Evolutionary conservation across 1,140 invertebrate species (phyloP).

Genomic region (Charaxes varanes): DNA sequence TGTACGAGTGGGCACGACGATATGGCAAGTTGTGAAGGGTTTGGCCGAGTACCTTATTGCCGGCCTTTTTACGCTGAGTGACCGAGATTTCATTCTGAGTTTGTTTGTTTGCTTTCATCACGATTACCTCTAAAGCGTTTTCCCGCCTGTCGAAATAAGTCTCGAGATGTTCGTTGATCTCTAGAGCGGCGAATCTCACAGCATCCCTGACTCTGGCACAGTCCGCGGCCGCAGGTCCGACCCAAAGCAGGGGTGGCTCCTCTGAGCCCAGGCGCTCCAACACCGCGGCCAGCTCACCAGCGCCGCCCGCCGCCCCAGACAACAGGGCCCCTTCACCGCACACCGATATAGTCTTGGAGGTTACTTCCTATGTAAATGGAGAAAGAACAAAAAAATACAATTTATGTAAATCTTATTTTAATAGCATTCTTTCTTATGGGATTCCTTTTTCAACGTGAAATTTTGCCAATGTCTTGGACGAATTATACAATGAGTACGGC

Average conservation of each 20-base stretch:
- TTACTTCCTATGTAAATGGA: conserved; percentile 51
- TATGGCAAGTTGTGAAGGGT: no score
- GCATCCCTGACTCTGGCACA: conserved; percentile 82
- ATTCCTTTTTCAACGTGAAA: no score
- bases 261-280: conserved; percentile 64
- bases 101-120: no score
- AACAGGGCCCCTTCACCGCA: conserved; percentile 41
- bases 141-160: conserved; percentile 95
- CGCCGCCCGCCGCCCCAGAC: conserved; percentile 28
- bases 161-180: conserved; percentile 95
- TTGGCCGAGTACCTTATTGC: no score
- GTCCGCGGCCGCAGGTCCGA: conserved; percentile 77
- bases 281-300: conserved; percentile 41
- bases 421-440: no score
- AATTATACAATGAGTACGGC: no score
- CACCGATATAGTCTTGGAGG: conserved; percentile 56
- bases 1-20: no score
- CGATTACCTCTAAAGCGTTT: conserved; percentile 88
- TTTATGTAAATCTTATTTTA: no score
- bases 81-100: no score
- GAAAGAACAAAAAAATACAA: not conserved
- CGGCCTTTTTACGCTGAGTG: no score
- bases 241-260: conserved; percentile 85
- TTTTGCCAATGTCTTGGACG: no score
- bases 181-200: conserved; percentile 91